phyloP scores from a whole-genome alignment of 2,113 vertebrate species.

The Alces alces region DNA sequence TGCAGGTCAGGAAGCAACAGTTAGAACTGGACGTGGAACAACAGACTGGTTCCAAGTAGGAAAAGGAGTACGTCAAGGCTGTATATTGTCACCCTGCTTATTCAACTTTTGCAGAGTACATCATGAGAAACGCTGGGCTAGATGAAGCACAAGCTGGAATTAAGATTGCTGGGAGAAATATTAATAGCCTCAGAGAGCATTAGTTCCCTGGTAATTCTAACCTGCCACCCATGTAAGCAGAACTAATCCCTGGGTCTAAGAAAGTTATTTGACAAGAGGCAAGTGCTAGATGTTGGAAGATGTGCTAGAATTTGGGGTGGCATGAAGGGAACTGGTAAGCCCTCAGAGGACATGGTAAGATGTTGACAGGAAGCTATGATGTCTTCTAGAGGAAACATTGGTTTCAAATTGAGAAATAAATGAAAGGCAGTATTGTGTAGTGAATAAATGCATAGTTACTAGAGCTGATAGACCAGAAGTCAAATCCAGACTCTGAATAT shows the following conservation, averaged over 20 bases:
- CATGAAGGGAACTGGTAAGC: not conserved
- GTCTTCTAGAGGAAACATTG: not conserved
- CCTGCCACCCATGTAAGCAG: not conserved
- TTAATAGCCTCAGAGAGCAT: not conserved
- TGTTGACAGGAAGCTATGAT: not conserved
- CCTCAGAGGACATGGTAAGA: not conserved
- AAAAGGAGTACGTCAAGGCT: not conserved
- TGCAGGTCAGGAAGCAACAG: not conserved
- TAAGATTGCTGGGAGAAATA: not conserved
- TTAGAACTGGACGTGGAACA: not conserved
- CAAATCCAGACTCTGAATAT: not conserved
- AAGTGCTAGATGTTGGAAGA: not conserved
- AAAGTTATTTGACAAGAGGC: not conserved
- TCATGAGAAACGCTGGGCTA: not conserved
- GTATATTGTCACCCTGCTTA: not conserved
- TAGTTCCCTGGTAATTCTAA: not conserved
- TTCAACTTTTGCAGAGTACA: not conserved
- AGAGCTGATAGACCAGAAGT: not conserved
- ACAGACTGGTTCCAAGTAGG: not conserved
- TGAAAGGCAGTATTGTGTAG: not conserved
- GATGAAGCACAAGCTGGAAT: not conserved
- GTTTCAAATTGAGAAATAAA: not conserved
- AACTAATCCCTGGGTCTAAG: not conserved
- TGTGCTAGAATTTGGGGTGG: not conserved
- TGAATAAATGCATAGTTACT: not conserved